phyloP scores from a whole-genome alignment of 2,888 invertebrate genomes.

The Idaea aversata region DNA sequence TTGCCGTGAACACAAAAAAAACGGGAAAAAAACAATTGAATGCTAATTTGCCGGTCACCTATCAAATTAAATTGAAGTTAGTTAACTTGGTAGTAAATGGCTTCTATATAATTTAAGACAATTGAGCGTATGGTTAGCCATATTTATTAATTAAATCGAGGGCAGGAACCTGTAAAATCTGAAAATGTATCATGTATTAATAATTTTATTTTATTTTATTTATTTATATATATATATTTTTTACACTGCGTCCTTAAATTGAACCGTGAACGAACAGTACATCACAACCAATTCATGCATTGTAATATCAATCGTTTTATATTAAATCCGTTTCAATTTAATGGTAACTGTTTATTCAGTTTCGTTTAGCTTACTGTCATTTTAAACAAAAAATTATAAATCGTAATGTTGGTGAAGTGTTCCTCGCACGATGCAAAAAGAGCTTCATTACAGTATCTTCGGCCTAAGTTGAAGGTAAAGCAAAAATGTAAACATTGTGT shows the following conservation, averaged over 20 bases:
- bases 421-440: conserved; percentile 39
- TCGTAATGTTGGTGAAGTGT: conserved; percentile 26
- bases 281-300: conserved; percentile 26
- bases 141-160: not conserved
- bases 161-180: not conserved
- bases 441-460: conserved; percentile 36
- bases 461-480: conserved; percentile 41
- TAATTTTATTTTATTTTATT: no score
- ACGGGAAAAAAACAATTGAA: no score
- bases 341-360: not conserved
- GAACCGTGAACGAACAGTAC: conserved; percentile 22
- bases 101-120: no score
- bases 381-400: conserved; percentile 15
- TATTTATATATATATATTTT: no score
- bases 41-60: no score
- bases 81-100: no score
- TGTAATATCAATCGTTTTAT: conserved; percentile 7
- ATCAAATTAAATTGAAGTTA: no score
- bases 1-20: no score
- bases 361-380: not conserved
- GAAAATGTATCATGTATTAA: not conserved
- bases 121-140: no score
- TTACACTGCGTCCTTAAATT: not conserved
- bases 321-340: not conserved
- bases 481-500: conserved; percentile 58